These are phyloP conservation scores for Stenopsyche tienmushanensis DNA, from an alignment of 1,140 invertebrate species.

Conservation along the genomic window DNA sequence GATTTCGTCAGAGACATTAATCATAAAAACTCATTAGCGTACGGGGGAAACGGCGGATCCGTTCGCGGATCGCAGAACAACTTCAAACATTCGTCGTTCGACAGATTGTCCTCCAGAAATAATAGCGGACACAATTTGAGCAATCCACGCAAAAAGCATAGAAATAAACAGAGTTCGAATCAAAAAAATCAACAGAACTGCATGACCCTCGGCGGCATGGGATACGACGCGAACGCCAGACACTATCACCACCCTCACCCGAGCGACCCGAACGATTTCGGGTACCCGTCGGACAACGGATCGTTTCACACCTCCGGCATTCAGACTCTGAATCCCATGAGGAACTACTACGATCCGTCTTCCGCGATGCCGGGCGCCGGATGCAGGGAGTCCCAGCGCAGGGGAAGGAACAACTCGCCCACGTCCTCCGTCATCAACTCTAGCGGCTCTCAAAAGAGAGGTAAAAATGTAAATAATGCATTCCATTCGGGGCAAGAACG, in stretches of 20 bases:
- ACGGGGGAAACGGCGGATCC: slow-evolving; percentile 45
- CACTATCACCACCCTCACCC: slow-evolving; percentile 55
- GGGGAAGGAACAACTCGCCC: slow-evolving; percentile 49
- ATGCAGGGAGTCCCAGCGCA: slow-evolving; percentile 49
- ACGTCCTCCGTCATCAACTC: slow-evolving; percentile 51
- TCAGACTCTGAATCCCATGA: slow-evolving; percentile 54
- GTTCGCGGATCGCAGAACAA: slow-evolving; percentile 53
- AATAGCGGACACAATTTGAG: slow-evolving; percentile 46
- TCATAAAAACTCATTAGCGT: slow-evolving; percentile 52
- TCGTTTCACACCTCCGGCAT: slow-evolving; percentile 55
- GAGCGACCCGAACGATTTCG: slow-evolving; percentile 49
- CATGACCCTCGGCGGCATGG: slow-evolving; percentile 55
- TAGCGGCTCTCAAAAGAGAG: slow-evolving; percentile 53
- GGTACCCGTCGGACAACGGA: slow-evolving; percentile 52
- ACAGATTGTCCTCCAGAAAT: slow-evolving; percentile 52
- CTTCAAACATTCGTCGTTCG: slow-evolving; percentile 57
- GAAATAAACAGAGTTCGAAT: slow-evolving; percentile 51
- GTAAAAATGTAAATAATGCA: slow-evolving; percentile 45
- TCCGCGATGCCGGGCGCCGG: slow-evolving; percentile 42
- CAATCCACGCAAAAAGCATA: slow-evolving; percentile 54
- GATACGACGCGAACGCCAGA: slow-evolving; percentile 52
- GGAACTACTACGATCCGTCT: slow-evolving; percentile 48
- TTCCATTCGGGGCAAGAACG: slow-evolving; percentile 48
- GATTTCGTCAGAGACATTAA: slow-evolving; percentile 54
- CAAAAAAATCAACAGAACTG: slow-evolving; percentile 55